Base-by-base conservation (phyloP, 2,113 vertebrate genomes). In the Bos javanicus region DNA sequence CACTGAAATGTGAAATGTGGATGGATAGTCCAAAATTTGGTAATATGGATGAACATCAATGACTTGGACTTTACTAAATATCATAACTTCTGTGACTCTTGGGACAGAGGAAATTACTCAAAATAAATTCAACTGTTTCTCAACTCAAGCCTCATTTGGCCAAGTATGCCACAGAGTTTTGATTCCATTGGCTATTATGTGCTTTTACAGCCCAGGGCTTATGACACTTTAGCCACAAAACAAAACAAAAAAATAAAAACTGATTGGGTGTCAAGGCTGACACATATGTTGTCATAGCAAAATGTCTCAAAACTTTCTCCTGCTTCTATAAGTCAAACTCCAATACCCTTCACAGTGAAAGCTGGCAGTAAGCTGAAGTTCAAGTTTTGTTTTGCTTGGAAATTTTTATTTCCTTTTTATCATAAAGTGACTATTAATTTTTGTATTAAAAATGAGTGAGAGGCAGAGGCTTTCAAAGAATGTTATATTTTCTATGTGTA, bases 101-200 rank as follows among this genome's bases (percentile, higher is more conserved):
- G 11, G 25, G 57, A 48, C 81, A 84, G 91, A 91, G 54, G 30
- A 81, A 89, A 64, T 92, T 12, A 94, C 56, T 90, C 36, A 33
- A 78, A 90, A 76, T 43, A 82, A 96, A 94, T 81, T 48, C n/a
- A 59, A 48, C 33, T 83, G 28, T 84, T 96, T 95, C 78, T 82
- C 48, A 52, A 57, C 48, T 76, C n/a, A 91, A 93, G 17, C 48
- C 14, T 78, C 50, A 23, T 43, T 30, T 95, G 67, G 91, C 81
- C 80, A 57, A 74, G 26, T 25, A 7, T n/a, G 59, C 71, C 6
- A 17, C 12, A 86, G 56, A 96, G 59, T 17, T 43, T 76, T 39
- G 36, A 43, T 43, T 59, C 48, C 21, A 78, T 46, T 26, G 36
- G 48, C 52, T 46, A 56, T 11, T 33, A 36, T 15, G 3, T 78